Conservation (phyloP, 2,888 invertebrate species). For the Trissoscelio sp. region DNA sequence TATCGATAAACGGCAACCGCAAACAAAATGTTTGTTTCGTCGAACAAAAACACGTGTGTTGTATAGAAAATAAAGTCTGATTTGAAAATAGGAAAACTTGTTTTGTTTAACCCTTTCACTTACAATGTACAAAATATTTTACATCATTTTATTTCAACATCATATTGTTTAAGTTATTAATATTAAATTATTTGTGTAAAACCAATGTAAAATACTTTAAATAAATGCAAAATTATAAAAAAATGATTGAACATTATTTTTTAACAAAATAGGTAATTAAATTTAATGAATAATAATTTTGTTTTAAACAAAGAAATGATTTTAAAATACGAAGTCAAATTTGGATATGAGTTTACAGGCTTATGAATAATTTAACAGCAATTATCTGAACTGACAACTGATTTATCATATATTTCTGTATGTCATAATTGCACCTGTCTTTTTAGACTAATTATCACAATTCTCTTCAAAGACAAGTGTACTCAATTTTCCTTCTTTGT, state of each 20-base stretch:
- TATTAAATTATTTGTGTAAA: too few species aligned
- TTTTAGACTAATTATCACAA: constrained; percentile 44
- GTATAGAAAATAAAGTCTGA: constrained; percentile 62
- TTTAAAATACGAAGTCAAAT: background rate
- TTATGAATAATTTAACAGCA: constrained; percentile 19
- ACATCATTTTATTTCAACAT: too few species aligned
- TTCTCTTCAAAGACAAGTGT: constrained; percentile 27
- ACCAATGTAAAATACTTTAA: too few species aligned
- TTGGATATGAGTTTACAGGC: background rate
- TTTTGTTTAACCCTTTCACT: background rate
- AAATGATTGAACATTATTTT: too few species aligned
- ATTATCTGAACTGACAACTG: constrained; percentile 10
- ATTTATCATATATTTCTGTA: constrained; percentile 35
- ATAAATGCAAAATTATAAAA: too few species aligned
- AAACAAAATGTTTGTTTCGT: constrained; percentile 29
- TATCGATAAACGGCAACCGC: constrained; percentile 28
- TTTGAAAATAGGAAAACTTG: background rate
- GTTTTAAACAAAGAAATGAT: too few species aligned
- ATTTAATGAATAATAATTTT: too few species aligned
- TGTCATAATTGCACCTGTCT: constrained; percentile 31
- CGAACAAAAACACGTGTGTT: constrained; percentile 35
- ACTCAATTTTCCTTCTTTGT: constrained; percentile 30
- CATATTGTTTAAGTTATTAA: too few species aligned
- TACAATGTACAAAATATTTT: too few species aligned
- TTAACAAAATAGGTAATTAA: too few species aligned